Base-by-base conservation (phyloP, 1,140 invertebrate genomes). In the Heliconius melpomene region DNA sequence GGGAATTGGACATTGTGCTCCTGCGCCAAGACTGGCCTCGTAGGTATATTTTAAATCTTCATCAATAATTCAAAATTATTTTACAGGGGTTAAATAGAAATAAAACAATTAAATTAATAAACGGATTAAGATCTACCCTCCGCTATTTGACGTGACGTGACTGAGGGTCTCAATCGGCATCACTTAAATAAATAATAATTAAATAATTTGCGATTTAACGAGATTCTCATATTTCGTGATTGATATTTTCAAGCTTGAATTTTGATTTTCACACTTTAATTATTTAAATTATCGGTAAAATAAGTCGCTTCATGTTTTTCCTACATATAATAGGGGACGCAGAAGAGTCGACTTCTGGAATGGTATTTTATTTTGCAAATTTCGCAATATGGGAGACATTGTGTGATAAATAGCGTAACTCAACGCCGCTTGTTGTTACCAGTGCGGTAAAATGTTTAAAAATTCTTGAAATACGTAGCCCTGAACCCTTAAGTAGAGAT, bases 131-230 rank as follows among this genome's bases (percentile, higher is more conserved):
- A 66, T 66, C 9, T 66, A 66, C 60, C 60, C 23, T 66, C 29
- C 60, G 60, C 23, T 66, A 9, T 57, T 66, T 26, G 60, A 66
- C 60, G 60, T 26, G 23, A 66, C 60, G 60, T 26, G 60, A 29
- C 60, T 26, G 60, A 66, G 60, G 60, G 60, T 26, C 60, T 29
- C n/a, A 6, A 26, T 13, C 23, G 60, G 60, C 26, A 7, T 60
- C 57, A 9, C 57, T 60, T 66, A 66, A 66, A 66, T 66, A 66
- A 66, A 66, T 66, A 66, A 66, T 66, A 66, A 66, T 66, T 66
- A 66, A 66, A 66, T 66, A 66, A 66, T 66, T 66, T 66, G n/a
- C 60, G 23, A 26, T 3, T 66, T 16, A 29, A 66, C 26, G 60
- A 66, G 9, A 29, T 66, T 26, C 23, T 18, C 11, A 60, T 60